Base-by-base conservation (phyloP, 2,113 vertebrate genomes). In the Pterocles orientalis region DNA sequence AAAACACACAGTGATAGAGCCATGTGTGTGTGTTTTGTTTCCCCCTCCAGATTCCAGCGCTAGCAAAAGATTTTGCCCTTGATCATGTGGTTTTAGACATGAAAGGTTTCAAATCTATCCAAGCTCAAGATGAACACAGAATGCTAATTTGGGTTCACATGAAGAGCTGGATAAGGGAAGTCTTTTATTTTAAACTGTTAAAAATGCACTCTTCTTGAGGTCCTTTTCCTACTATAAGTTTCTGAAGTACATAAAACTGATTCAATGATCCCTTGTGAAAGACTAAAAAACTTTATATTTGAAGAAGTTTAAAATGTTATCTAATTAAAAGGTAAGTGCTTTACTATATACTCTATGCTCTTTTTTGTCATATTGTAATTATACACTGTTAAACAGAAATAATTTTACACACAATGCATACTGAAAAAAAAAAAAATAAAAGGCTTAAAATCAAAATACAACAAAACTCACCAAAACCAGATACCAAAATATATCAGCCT, bases 1-100 rank as follows among this genome's bases (percentile, higher is more conserved):
- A 91, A 91, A 97, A 95, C 58, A 90, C 72, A 66, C 29, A 94
- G 48, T 65, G 80, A 87, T 82, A 96, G 95, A 95, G 60, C 95
- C 54, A 34, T 39, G 75, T 75, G 65, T 75, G 79, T 9, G 0
- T 80, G 86, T 91, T 48, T 91, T 92, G 88, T 69, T 95, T 96
- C 56, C 64, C 85, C 64, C 56, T 76, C 77, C 94, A 81, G 66
- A 92, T 95, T 95, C 95, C 36, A 50, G 66, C 81, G 83, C 94
- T 75, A 90, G 92, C 47, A 84, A 86, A 91, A 96, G 95, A 92
- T 95, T 97, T 93, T 93, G 94, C 94, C 95, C 97, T 97, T 96
- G 97, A 97, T 96, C 77, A 56, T 86, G 87, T 57, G 33, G 89
- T 95, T 97, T 96, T 92, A 93, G 70, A 96, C 97, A 93, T 97